A percentile compares a stretch with the other conserved stretches of the same genome.
Evolutionary conservation across 2,797 vertebrate species (phyloP).

Genomic region (Ctenosaura bakeri): DNA sequence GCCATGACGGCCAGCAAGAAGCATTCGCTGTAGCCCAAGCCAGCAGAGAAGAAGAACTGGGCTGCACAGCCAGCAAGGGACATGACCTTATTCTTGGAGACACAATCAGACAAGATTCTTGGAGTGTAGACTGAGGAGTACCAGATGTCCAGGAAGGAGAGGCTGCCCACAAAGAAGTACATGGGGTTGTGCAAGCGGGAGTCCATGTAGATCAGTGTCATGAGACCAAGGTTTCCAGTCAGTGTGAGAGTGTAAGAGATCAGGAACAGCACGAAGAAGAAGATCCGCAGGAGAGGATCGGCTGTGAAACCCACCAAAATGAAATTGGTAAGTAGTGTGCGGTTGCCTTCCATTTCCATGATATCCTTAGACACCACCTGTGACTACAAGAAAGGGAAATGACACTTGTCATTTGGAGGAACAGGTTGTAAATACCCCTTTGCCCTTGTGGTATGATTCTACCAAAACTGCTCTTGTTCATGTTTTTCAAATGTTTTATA

Average conservation of each 20-base stretch:
- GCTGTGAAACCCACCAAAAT: conserved; percentile 61
- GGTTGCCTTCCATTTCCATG: conserved; percentile 48
- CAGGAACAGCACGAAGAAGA: conserved; percentile 59
- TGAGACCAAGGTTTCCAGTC: conserved; percentile 58
- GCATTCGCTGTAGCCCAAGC: conserved; percentile 56
- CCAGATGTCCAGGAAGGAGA: conserved; percentile 67
- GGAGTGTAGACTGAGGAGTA: conserved; percentile 70
- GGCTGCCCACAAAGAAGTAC: conserved; percentile 68
- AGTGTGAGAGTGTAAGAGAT: conserved; percentile 39
- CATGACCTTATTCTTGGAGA: conserved; percentile 60
- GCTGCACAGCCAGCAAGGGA: conserved; percentile 56
- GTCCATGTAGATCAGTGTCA: conserved; percentile 45
- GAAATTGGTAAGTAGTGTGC: conserved; percentile 39
- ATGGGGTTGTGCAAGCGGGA: conserved; percentile 54
- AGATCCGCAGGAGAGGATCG: conserved; percentile 39
- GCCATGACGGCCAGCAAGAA: conserved; percentile 67
- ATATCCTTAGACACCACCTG: not conserved
- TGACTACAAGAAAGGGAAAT: not conserved
- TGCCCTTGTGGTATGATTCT: not conserved
- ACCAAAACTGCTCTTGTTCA: not conserved
- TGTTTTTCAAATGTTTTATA: not conserved
- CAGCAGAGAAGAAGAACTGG: conserved; percentile 68
- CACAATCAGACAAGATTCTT: conserved; percentile 62
- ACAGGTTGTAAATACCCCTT: not conserved
- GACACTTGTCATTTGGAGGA: not conserved